phyloP scores from a whole-genome alignment of 2,888 invertebrate species.

The Encarsia formosa region DNA sequence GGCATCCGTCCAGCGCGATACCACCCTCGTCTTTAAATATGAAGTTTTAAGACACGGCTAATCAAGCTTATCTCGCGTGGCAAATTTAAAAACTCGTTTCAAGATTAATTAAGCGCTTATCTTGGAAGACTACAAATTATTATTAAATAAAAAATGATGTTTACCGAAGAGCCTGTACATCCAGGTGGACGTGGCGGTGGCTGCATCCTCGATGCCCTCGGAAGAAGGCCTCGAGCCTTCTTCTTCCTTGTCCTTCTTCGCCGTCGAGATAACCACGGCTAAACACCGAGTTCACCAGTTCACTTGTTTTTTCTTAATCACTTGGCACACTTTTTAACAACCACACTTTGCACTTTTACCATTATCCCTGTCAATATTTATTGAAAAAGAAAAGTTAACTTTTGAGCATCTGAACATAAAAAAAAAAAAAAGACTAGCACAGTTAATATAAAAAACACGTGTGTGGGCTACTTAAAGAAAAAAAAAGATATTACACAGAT shows the following conservation, averaged over 20 bases:
- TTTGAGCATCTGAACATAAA: no score
- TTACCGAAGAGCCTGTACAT: constrained; percentile 45
- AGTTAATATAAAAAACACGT: background rate
- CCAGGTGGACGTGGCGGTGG: constrained; percentile 39
- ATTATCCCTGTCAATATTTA: background rate
- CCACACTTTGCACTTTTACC: background rate
- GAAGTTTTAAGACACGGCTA: background rate
- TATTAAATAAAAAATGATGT: background rate
- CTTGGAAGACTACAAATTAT: no score
- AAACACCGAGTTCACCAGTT: background rate
- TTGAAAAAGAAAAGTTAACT: background rate
- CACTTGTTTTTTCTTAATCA: background rate
- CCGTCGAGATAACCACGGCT: constrained; percentile 7
- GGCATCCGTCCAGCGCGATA: constrained; percentile 20
- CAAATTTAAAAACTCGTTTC: no score
- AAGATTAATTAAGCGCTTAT: background rate
- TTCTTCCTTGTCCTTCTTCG: constrained; percentile 31
- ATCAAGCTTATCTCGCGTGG: no score
- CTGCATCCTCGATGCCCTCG: constrained; percentile 37
- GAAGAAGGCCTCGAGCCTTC: constrained; percentile 37
- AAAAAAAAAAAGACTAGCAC: constrained; percentile 13
- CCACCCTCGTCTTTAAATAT: constrained; percentile 33
- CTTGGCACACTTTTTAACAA: background rate
- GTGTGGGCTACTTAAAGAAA: background rate
- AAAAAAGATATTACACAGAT: background rate